phyloP scores from a whole-genome alignment of 2,888 invertebrate species.

The Stenotaenia linearis region DNA sequence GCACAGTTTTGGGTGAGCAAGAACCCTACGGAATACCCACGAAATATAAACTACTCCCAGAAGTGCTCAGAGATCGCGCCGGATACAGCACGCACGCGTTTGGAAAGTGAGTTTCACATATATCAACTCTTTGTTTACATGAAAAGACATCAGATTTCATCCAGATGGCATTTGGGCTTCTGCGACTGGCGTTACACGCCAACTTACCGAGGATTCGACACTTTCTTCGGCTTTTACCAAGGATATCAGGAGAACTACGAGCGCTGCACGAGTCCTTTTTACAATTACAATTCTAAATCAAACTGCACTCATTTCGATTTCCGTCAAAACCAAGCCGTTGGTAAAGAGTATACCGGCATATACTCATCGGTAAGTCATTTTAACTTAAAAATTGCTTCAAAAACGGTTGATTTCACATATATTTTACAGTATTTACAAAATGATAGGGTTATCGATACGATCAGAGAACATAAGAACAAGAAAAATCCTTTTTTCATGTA shows the following conservation, averaged over 20 bases:
- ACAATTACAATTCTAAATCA: neutral
- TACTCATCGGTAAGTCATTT: neutral
- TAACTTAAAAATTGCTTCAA: neutral
- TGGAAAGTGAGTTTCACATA: neutral
- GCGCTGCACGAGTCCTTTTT: neutral
- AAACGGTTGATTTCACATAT: neutral
- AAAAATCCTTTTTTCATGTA: neutral
- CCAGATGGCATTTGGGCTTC: constrained; percentile 26
- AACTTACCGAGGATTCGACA: neutral
- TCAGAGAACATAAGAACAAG: neutral
- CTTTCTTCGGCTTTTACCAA: neutral
- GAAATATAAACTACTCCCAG: neutral
- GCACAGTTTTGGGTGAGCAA: neutral
- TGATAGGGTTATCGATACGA: neutral
- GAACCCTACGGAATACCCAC: neutral
- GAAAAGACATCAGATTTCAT: neutral
- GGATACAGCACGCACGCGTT: neutral
- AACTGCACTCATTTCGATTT: neutral
- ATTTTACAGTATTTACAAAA: neutral
- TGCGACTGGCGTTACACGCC: constrained; percentile 1
- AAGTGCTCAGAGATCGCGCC: neutral
- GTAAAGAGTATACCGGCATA: neutral
- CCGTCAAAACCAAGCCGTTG: neutral
- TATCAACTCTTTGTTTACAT: neutral
- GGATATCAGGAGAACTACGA: neutral